Conservation (phyloP, 1,140 invertebrate genomes). For the Gonioctena quinquepunctata region DNA sequence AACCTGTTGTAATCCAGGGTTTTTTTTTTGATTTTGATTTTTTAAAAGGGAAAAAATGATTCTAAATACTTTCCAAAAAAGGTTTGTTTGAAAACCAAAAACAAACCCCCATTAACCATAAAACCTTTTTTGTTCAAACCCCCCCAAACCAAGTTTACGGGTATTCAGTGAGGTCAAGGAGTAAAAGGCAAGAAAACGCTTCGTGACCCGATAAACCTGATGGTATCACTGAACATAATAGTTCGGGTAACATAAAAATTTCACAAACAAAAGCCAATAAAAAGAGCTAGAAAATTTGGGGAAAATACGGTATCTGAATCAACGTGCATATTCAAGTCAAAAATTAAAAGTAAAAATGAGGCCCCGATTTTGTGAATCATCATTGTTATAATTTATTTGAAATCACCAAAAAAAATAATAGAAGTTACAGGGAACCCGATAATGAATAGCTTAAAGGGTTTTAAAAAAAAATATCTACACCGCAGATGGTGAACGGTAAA, state of each 20-base stretch:
- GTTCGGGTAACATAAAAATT: not conserved
- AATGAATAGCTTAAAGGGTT: too few relatives aligned
- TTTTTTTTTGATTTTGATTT: too few relatives aligned
- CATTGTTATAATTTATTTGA: not conserved
- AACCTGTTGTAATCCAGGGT: too few relatives aligned
- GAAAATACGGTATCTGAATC: not conserved
- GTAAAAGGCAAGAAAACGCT: not conserved
- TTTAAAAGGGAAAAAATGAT: too few relatives aligned
- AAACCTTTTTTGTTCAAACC: too few relatives aligned
- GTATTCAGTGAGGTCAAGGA: not conserved
- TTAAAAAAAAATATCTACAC: not conserved
- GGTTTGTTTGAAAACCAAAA: too few relatives aligned
- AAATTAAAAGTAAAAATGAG: not conserved
- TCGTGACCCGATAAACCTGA: not conserved
- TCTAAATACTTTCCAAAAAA: too few relatives aligned
- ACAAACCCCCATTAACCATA: too few relatives aligned
- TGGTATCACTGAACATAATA: not conserved
- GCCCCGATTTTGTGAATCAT: not conserved
- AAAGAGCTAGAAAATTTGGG: not conserved
- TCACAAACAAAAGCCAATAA: not conserved
- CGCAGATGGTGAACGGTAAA: not conserved
- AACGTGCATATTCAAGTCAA: not conserved
- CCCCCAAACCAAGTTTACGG: too few relatives aligned
- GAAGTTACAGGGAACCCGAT: too few relatives aligned
- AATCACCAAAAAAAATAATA: not conserved